A percentile compares a stretch with the other conserved stretches of the same genome.
Conservation (phyloP, 1,140 invertebrate species). For the Drosophila kanapiae region DNA sequence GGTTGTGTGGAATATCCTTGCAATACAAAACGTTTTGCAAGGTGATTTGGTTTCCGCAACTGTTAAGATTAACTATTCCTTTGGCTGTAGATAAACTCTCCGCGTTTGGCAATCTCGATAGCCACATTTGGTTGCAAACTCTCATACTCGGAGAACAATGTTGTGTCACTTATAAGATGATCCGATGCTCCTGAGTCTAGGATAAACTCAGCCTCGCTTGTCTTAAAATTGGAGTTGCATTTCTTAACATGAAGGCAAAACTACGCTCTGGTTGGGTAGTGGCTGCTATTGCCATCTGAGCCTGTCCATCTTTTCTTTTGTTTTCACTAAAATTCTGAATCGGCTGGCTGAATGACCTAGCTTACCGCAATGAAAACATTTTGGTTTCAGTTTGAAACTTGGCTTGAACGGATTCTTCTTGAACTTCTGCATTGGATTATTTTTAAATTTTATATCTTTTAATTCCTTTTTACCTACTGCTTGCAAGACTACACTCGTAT, state of each 20-base stretch:
- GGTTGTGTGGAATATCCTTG: constrained; percentile 32
- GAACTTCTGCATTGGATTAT: constrained; percentile 7
- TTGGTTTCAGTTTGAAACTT: constrained; percentile 28
- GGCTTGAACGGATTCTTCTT: constrained; percentile 8
- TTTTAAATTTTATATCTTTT: constrained; percentile 5
- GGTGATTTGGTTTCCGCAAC: constrained; percentile 15
- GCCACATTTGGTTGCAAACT: constrained; percentile 19
- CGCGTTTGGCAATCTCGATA: constrained; percentile 9
- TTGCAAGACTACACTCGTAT: constrained; percentile 1
- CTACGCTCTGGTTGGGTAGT: too few relatives aligned
- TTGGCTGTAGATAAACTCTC: constrained; percentile 44
- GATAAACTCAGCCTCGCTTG: constrained; percentile 5
- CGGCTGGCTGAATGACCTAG: constrained; percentile 54
- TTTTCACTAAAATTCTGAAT: constrained; percentile 3
- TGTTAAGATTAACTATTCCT: constrained; percentile 29
- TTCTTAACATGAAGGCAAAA: constrained; percentile 25
- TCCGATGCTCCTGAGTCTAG: constrained; percentile 81
- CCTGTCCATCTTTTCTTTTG: constrained; percentile 1
- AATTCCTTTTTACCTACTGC: background rate
- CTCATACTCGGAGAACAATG: constrained; percentile 51
- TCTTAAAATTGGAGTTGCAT: background rate
- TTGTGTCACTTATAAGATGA: constrained; percentile 71
- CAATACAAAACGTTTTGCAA: constrained; percentile 34
- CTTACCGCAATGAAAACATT: constrained; percentile 68
- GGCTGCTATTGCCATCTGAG: constrained; percentile 8